Percentiles rank a stretch among this genome's conserved stretches.
Conservation (phyloP, 2,113 vertebrate species). For the Chrysochloris asiatica region DNA sequence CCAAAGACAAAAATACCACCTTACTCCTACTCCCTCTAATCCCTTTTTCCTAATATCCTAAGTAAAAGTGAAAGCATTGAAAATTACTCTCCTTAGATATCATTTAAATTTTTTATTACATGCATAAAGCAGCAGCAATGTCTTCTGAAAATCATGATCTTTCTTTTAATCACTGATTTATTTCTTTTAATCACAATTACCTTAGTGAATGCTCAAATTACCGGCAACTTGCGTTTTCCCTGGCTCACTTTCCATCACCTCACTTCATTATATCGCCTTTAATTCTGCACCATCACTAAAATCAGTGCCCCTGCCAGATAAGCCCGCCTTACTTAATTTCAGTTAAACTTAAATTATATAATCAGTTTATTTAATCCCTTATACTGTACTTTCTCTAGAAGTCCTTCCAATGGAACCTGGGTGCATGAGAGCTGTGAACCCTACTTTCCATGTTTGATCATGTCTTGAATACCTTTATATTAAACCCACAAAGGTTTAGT, state of each 20-base stretch:
- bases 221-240: background rate
- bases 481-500: conserved; percentile 15
- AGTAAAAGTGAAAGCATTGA: background rate
- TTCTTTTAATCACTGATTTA: background rate
- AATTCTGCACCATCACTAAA: background rate
- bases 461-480: background rate
- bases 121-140: background rate
- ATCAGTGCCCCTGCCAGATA: background rate
- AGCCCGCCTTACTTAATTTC: conserved; percentile 10
- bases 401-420: background rate
- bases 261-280: conserved; percentile 3
- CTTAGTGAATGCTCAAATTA: background rate
- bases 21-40: background rate
- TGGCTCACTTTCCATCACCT: background rate
- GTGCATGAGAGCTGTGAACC: background rate
- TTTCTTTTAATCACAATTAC: background rate
- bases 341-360: conserved; percentile 30
- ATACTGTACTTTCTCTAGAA: background rate
- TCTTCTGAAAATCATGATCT: conserved; percentile 1
- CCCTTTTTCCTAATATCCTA: background rate
- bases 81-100: background rate
- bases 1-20: background rate
- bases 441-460: background rate
- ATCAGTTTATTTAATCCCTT: conserved; percentile 5
- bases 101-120: conserved; percentile 2